Conservation (phyloP, 2,888 invertebrate genomes). For the Conomelus anceps region DNA sequence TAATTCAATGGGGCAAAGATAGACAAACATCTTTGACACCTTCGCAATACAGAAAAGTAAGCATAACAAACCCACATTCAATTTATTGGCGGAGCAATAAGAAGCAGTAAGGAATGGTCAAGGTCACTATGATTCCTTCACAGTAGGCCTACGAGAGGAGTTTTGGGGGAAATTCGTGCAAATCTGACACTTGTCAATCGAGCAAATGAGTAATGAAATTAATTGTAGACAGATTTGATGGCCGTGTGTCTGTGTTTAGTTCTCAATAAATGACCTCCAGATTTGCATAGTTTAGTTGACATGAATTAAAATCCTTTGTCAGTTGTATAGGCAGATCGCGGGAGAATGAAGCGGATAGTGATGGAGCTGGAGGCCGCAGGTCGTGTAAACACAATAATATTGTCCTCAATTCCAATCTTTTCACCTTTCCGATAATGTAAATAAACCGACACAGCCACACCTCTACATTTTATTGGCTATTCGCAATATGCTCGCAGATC, state of each 20-base stretch:
- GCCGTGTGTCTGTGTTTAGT: not conserved
- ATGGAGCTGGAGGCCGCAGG: too few species aligned
- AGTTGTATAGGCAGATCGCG: not conserved
- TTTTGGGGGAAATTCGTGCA: not conserved
- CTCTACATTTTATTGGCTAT: not conserved
- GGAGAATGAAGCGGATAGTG: not conserved
- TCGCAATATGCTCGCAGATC: not conserved
- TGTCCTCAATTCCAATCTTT: not conserved
- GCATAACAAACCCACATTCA: too few species aligned
- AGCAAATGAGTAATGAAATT: not conserved
- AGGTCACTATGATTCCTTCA: not conserved
- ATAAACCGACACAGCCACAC: not conserved
- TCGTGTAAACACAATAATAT: not conserved
- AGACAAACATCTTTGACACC: too few species aligned
- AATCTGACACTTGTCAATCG: not conserved
- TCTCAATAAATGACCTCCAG: not conserved
- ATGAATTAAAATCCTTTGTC: not conserved
- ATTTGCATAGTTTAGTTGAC: not conserved
- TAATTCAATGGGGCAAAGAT: too few species aligned
- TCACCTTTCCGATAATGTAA: not conserved
- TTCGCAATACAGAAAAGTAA: too few species aligned
- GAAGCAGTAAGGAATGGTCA: not conserved
- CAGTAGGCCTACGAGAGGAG: not conserved
- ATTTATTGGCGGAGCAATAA: not conserved
- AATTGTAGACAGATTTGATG: not conserved